phyloP scores from a whole-genome alignment of 2,113 vertebrate genomes.

The Erpornis zantholeuca region DNA sequence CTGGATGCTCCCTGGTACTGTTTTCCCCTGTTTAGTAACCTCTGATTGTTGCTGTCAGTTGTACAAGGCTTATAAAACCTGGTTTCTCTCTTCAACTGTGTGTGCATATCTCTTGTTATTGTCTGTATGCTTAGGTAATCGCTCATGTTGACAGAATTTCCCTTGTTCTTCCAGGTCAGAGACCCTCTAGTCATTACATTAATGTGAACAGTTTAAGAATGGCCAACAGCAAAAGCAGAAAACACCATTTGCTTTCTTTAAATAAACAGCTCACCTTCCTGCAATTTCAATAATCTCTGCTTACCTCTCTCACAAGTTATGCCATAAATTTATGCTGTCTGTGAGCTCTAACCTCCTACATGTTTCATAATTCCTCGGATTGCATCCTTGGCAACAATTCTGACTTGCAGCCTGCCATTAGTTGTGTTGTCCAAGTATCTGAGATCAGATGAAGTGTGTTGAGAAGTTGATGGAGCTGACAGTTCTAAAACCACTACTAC shows the following conservation, averaged over 20 bases:
- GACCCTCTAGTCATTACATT: slow-evolving; percentile 11
- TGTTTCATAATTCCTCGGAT: not conserved
- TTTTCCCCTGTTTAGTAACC: not conserved
- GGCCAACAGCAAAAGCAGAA: not conserved
- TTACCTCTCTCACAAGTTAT: not conserved
- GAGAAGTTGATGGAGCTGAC: not conserved
- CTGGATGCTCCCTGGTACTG: not conserved
- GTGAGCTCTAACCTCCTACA: not conserved
- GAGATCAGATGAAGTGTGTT: not conserved
- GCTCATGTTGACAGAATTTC: slow-evolving; percentile 25
- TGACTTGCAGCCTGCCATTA: not conserved
- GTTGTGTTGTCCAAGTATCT: not conserved
- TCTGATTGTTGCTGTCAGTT: slow-evolving; percentile 15
- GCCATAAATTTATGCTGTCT: not conserved
- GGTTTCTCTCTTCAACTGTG: not conserved
- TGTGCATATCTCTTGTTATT: not conserved
- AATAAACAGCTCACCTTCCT: not conserved
- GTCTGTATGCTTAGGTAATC: slow-evolving; percentile 20
- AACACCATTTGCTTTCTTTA: not conserved
- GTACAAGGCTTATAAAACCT: slow-evolving; percentile 9
- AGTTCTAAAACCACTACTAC: not conserved
- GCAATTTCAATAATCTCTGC: not conserved
- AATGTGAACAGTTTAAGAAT: slow-evolving; percentile 15
- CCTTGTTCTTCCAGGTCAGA: slow-evolving; percentile 33
- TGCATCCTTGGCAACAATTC: slow-evolving; percentile 29